Percentiles rank a stretch among this genome's conserved stretches.
phyloP scores from a whole-genome alignment of 1,140 invertebrate genomes.

The Lasaia peninsularis region DNA sequence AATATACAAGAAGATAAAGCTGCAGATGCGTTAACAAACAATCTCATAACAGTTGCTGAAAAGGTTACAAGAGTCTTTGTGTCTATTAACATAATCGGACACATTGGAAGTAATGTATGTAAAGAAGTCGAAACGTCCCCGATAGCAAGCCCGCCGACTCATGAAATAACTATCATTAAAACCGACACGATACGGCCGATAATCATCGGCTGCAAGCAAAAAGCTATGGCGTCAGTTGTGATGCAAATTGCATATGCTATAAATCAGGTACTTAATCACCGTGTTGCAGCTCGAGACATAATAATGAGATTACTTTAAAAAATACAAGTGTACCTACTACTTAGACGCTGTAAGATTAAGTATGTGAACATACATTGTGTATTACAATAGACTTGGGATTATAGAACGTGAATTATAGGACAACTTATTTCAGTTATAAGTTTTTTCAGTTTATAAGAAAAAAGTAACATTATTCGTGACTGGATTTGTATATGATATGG shows the following conservation, averaged over 20 bases:
- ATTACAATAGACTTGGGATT: background rate
- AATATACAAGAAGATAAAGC: constrained; percentile 34
- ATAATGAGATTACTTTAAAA: constrained; percentile 74
- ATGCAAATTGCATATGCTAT: constrained; percentile 73
- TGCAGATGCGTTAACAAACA: constrained; percentile 48
- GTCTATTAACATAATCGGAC: constrained; percentile 69
- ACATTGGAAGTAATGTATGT: constrained; percentile 72
- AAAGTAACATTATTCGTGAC: too few relatives aligned
- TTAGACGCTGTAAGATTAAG: constrained; percentile 25
- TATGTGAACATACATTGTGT: constrained; percentile 31
- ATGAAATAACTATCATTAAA: constrained; percentile 75
- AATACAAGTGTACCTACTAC: constrained; percentile 37
- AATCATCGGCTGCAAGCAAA: constrained; percentile 68
- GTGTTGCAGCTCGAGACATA: constrained; percentile 50
- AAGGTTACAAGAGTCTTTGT: constrained; percentile 49
- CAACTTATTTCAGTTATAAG: background rate
- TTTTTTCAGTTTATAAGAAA: too few relatives aligned
- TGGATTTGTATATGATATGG: too few relatives aligned
- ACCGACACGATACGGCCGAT: constrained; percentile 71
- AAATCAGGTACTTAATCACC: constrained; percentile 74
- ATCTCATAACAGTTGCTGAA: constrained; percentile 59
- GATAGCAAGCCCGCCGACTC: constrained; percentile 63
- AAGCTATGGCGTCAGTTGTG: constrained; percentile 61
- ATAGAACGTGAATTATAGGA: background rate
- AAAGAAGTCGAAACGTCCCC: constrained; percentile 69